Evolutionary conservation across 2,888 invertebrate genomes (phyloP).

Genomic region (Mesopsocus fuscifrons): DNA sequence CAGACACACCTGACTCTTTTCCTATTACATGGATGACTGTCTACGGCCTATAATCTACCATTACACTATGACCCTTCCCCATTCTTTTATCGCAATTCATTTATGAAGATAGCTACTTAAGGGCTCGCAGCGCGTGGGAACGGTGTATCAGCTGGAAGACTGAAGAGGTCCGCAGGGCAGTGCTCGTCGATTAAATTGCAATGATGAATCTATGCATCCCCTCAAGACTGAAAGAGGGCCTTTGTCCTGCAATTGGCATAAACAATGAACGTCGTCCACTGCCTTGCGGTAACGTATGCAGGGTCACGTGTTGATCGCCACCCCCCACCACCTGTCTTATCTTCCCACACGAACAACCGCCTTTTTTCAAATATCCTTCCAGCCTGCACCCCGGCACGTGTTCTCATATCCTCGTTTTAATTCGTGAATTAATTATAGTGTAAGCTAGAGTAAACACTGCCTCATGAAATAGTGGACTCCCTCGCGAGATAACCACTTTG

Average conservation of each 20-base stretch:
- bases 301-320: neutral
- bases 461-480: neutral
- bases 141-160: neutral
- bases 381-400: neutral
- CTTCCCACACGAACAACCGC: slow-evolving; percentile 8
- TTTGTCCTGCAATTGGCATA: neutral
- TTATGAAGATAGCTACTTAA: too few relatives aligned
- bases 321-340: slow-evolving; percentile 6
- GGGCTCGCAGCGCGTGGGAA: neutral
- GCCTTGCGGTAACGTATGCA: slow-evolving; percentile 8
- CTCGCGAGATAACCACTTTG: too few relatives aligned
- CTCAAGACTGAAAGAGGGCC: too few relatives aligned
- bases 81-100: too few relatives aligned
- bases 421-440: neutral
- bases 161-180: neutral
- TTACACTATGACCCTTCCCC: too few relatives aligned
- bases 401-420: neutral
- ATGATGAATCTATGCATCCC: too few relatives aligned
- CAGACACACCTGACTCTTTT: too few relatives aligned
- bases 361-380: slow-evolving; percentile 3
- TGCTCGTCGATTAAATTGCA: too few relatives aligned
- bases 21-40: too few relatives aligned
- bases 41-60: too few relatives aligned
- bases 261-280: neutral
- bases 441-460: neutral